These are phyloP conservation scores for Sebastes alutus DNA, from an alignment of 2,797 vertebrate species.

Conservation along the genomic window DNA sequence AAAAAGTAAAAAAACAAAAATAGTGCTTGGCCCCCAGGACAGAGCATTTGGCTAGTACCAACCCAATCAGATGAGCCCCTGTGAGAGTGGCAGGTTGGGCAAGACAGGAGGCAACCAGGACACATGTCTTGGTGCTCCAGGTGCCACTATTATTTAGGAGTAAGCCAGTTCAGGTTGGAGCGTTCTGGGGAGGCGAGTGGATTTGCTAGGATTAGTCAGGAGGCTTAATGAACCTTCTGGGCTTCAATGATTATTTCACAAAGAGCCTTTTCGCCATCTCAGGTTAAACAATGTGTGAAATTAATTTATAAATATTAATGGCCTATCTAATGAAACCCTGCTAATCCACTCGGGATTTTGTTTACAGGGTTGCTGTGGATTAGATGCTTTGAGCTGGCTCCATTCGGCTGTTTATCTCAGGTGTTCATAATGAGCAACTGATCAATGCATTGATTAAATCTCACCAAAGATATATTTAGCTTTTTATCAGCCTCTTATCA, in stretches of 20 bases:
- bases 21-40: background rate
- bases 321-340: slow-evolving; percentile 40
- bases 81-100: slow-evolving; percentile 1
- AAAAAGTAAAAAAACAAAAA: background rate
- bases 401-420: slow-evolving; percentile 43
- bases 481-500: slow-evolving; percentile 37
- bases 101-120: slow-evolving; percentile 10
- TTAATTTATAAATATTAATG: slow-evolving; percentile 74
- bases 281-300: slow-evolving; percentile 73
- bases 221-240: slow-evolving; percentile 63
- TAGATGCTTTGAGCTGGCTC: slow-evolving; percentile 2
- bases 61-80: background rate
- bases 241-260: slow-evolving; percentile 61
- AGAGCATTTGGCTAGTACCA: background rate
- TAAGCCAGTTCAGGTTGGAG: slow-evolving; percentile 10
- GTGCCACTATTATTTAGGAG: slow-evolving; percentile 36
- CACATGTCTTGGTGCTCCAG: slow-evolving; percentile 17
- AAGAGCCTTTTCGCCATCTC: slow-evolving; percentile 40
- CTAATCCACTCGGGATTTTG: slow-evolving; percentile 61
- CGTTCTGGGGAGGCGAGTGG: slow-evolving; percentile 28
- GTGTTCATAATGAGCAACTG: slow-evolving; percentile 43
- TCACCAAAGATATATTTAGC: slow-evolving; percentile 38
- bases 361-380: slow-evolving; percentile 20
- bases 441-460: slow-evolving; percentile 66
- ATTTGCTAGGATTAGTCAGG: slow-evolving; percentile 57